phyloP scores from a whole-genome alignment of 1,140 invertebrate genomes.

The Lethrus apterus region DNA sequence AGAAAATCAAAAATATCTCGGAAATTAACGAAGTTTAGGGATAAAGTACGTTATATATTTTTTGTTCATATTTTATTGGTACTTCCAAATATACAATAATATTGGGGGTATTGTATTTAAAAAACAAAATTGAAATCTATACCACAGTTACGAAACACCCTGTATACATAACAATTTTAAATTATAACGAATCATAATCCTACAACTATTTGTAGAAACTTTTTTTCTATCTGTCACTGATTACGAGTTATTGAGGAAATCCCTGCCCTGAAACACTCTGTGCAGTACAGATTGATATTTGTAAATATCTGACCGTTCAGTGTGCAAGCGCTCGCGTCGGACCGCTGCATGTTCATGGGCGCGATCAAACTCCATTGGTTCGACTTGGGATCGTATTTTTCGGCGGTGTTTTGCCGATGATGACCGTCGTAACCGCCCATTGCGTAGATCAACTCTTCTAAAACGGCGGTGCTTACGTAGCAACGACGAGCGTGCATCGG shows the following conservation, averaged over 20 bases:
- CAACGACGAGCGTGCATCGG: constrained; percentile 58
- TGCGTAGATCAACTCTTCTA: constrained; percentile 59
- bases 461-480: constrained; percentile 58
- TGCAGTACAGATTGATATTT: constrained; percentile 2
- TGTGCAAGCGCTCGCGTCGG: constrained; percentile 60
- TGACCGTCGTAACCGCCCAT: constrained; percentile 74
- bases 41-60: too few species aligned
- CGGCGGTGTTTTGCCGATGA: constrained; percentile 63
- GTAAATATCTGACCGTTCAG: constrained; percentile 45
- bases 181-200: too few species aligned
- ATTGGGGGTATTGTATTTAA: too few species aligned
- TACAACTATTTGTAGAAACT: too few species aligned
- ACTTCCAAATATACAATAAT: too few species aligned
- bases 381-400: constrained; percentile 60
- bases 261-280: background rate
- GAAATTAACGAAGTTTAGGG: too few species aligned
- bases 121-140: too few species aligned
- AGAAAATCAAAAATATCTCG: too few species aligned
- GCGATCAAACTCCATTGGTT: constrained; percentile 59
- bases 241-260: background rate
- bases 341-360: constrained; percentile 58
- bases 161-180: too few species aligned
- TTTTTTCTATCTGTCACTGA: too few species aligned
- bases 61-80: too few species aligned
- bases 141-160: too few species aligned